Conservation (phyloP, 2,888 invertebrate species). For the Philopedon plagiatum region DNA sequence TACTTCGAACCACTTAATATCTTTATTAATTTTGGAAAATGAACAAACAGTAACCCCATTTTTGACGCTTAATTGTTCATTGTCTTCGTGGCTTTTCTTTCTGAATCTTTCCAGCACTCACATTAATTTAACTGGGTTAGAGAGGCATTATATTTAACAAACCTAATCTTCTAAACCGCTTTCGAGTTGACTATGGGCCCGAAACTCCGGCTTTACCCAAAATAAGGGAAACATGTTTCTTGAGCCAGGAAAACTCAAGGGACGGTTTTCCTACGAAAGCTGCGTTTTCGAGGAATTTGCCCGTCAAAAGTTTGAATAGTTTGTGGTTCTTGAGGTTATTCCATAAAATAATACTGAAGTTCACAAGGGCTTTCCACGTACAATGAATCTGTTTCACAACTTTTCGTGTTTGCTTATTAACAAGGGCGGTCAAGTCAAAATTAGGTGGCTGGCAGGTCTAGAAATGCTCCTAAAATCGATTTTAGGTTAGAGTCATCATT, state of each 20-base stretch:
- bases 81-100: neutral
- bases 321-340: conserved; percentile 25
- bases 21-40: too few species aligned
- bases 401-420: too few species aligned
- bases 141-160: conserved; percentile 41
- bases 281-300: conserved; percentile 41
- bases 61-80: neutral
- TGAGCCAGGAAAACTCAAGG: conserved; percentile 47
- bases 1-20: too few species aligned
- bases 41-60: too few species aligned
- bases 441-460: too few species aligned
- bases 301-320: conserved; percentile 45
- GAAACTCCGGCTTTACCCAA: conserved; percentile 42
- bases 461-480: too few species aligned
- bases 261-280: conserved; percentile 45
- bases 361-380: too few species aligned
- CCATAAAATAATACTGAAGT: neutral
- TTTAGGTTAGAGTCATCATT: too few species aligned
- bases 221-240: conserved; percentile 49
- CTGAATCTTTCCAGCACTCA: neutral
- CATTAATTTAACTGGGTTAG: conserved; percentile 44
- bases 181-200: conserved; percentile 37
- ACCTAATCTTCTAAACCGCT: conserved; percentile 46
- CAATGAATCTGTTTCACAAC: too few species aligned
- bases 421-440: too few species aligned